These are phyloP conservation scores for Anoura caudifer DNA, from an alignment of 2,113 vertebrate species.

Conservation along the genomic window DNA sequence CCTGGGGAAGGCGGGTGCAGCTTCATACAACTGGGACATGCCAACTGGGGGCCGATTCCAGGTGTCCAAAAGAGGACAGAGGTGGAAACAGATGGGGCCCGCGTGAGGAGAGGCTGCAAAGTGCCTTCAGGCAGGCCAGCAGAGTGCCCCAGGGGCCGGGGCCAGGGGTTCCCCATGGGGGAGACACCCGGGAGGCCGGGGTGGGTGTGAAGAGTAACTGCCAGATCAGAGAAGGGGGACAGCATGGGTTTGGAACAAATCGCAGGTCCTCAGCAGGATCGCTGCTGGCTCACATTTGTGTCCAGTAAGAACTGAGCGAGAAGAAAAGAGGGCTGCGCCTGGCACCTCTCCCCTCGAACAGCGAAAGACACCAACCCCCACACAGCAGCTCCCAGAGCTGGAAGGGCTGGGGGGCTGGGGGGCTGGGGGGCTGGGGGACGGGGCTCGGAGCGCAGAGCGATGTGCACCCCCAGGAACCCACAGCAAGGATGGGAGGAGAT, in stretches of 20 bases:
- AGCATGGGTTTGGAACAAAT: background rate
- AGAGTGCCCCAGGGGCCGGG: rapidly evolving
- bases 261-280: too few species aligned
- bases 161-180: background rate
- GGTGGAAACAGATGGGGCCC: background rate
- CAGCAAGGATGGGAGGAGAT: slow-evolving; percentile 37
- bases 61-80: background rate
- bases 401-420: too few species aligned
- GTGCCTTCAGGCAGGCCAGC: background rate
- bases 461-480: background rate
- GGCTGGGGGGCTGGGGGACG: background rate
- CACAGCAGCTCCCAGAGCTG: background rate
- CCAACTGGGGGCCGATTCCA: background rate
- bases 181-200: too few species aligned
- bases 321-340: background rate
- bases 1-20: too few species aligned
- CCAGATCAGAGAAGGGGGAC: background rate
- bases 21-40: too few species aligned
- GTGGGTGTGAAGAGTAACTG: too few species aligned
- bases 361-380: too few species aligned
- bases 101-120: background rate
- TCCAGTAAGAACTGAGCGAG: background rate
- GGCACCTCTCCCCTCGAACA: rapidly evolving
- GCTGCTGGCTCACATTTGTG: rapidly evolving
- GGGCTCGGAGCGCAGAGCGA: too few species aligned